phyloP scores from a whole-genome alignment of 2,797 vertebrate species.

The Discoglossus pictus region DNA sequence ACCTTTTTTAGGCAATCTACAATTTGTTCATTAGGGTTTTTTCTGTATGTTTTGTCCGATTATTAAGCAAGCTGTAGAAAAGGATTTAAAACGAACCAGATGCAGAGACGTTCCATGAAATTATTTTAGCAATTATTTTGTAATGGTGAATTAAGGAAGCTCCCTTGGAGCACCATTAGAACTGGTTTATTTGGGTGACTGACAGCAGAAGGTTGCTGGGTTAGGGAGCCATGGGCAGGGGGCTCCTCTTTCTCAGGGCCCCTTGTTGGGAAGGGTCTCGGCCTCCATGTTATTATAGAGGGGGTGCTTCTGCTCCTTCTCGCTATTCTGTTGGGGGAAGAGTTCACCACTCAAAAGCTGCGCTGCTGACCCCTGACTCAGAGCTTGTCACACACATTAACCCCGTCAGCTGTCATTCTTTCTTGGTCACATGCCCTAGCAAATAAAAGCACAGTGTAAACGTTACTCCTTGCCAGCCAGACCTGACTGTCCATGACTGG shows the following conservation, averaged over 20 bases:
- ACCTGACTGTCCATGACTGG: not conserved
- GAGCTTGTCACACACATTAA: slow-evolving; percentile 24
- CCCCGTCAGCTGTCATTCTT: slow-evolving; percentile 19
- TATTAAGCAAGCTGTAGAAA: too few relatives aligned
- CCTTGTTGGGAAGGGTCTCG: not conserved
- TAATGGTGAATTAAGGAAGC: too few relatives aligned
- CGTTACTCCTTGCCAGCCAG: not conserved
- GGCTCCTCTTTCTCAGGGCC: slow-evolving; percentile 7
- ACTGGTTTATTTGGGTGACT: not conserved
- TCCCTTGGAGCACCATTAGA: too few relatives aligned
- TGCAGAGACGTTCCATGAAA: too few relatives aligned
- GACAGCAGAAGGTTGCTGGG: not conserved
- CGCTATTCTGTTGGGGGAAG: slow-evolving; percentile 4
- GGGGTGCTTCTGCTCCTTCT: not conserved
- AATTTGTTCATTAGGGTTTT: too few relatives aligned
- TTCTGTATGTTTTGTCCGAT: too few relatives aligned
- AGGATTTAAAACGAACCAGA: too few relatives aligned
- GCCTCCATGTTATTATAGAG: not conserved
- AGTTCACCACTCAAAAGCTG: not conserved
- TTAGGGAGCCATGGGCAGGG: not conserved
- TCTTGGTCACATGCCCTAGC: slow-evolving; percentile 2
- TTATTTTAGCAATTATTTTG: too few relatives aligned
- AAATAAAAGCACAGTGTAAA: slow-evolving; percentile 1
- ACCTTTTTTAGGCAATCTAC: too few relatives aligned
- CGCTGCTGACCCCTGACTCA: slow-evolving; percentile 4